phyloP scores from a whole-genome alignment of 2,888 invertebrate genomes.

The Blera fallax region DNA sequence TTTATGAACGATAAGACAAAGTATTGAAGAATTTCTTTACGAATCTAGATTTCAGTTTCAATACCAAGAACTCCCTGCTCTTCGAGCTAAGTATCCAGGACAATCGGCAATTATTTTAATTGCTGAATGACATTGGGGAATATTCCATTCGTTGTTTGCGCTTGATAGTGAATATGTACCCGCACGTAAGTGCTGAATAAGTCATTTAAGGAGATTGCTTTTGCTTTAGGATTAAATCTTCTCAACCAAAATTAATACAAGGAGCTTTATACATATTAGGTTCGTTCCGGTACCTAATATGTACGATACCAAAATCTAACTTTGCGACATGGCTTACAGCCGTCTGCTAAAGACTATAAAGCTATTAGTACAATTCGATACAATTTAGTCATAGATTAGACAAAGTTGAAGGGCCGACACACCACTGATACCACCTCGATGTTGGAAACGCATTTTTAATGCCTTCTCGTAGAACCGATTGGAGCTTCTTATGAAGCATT shows the following conservation, averaged over 20 bases:
- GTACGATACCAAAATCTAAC: too few species aligned
- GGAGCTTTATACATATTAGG: too few species aligned
- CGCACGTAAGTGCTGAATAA: neutral
- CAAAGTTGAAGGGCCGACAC: too few species aligned
- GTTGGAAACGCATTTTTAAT: too few species aligned
- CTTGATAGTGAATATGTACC: neutral
- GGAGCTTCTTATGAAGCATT: too few species aligned
- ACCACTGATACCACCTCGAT: too few species aligned
- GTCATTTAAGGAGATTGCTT: neutral
- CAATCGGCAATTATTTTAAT: constrained; percentile 18
- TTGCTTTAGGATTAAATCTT: neutral
- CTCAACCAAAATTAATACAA: neutral
- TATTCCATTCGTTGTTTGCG: neutral
- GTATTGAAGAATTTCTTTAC: neutral
- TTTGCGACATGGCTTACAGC: too few species aligned
- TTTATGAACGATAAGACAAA: neutral
- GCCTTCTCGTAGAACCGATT: too few species aligned
- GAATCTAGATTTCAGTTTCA: neutral
- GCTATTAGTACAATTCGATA: too few species aligned
- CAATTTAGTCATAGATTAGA: too few species aligned
- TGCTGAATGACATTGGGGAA: constrained; percentile 1
- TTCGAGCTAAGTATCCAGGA: neutral
- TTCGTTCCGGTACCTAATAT: too few species aligned
- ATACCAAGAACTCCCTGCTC: neutral
- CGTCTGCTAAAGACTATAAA: too few species aligned